Evolutionary conservation across 2,113 vertebrate species (phyloP).

Genomic region (Neomonachus schauinslandi): DNA sequence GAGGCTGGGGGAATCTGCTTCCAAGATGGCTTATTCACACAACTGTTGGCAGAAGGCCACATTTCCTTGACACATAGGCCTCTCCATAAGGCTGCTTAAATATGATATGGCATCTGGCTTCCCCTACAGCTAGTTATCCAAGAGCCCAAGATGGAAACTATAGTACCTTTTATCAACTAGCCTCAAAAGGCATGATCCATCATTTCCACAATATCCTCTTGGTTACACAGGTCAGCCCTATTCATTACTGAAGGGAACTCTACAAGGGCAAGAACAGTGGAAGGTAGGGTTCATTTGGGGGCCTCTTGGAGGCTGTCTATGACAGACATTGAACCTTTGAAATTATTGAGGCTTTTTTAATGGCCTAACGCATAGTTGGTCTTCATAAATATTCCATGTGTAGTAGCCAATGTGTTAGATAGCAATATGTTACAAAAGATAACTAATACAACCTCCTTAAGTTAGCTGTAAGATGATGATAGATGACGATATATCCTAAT

Average conservation of each 20-base stretch:
- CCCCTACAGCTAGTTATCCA: background rate
- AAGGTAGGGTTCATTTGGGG: background rate
- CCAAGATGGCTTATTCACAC: background rate
- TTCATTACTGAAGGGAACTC: background rate
- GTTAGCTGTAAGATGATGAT: background rate
- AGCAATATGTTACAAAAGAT: background rate
- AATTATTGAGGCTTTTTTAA: background rate
- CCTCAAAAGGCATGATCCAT: background rate
- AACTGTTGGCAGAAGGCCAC: background rate
- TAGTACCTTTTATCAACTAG: background rate
- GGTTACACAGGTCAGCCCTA: background rate
- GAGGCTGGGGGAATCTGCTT: background rate
- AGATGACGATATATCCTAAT: background rate
- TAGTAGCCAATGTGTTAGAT: background rate
- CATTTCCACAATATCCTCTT: constrained; percentile 5
- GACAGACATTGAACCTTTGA: background rate
- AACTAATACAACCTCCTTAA: background rate
- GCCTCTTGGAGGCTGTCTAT: background rate
- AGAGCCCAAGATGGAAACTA: background rate
- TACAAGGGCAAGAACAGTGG: background rate
- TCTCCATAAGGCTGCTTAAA: background rate
- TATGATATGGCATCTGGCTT: background rate
- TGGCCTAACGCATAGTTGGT: background rate
- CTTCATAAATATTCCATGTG: background rate
- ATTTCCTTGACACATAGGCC: background rate